A percentile compares a stretch with the other conserved stretches of the same genome.
Conservation (phyloP, 2,888 invertebrate genomes). For the Drosophila anomalipes region DNA sequence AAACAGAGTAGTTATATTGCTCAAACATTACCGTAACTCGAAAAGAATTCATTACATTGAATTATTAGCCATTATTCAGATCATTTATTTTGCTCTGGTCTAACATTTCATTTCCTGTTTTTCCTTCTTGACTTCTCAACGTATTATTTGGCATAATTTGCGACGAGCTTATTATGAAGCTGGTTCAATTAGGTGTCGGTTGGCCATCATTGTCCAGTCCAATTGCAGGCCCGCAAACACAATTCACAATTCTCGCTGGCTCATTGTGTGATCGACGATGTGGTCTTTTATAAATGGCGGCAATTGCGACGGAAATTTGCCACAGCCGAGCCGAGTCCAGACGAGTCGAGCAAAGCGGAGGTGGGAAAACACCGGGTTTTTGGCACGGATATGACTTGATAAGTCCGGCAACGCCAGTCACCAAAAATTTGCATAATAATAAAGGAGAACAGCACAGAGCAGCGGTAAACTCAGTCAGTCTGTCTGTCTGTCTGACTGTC, state of each 20-base stretch:
- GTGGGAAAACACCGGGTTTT: constrained; percentile 52
- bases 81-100: background rate
- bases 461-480: background rate
- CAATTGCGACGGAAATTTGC: constrained; percentile 77
- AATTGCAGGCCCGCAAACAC: constrained; percentile 56
- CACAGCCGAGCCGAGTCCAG: constrained; percentile 2
- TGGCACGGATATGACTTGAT: constrained; percentile 81
- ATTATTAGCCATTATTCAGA: background rate
- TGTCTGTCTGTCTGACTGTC: background rate
- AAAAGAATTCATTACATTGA: background rate
- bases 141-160: constrained; percentile 24
- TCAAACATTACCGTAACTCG: background rate
- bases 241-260: constrained; percentile 29
- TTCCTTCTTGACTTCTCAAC: background rate
- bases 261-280: constrained; percentile 58
- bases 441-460: constrained; percentile 29
- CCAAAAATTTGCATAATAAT: constrained; percentile 77
- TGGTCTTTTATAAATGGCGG: constrained; percentile 71
- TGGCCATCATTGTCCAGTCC: constrained; percentile 41
- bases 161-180: constrained; percentile 42
- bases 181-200: constrained; percentile 57
- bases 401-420: constrained; percentile 48
- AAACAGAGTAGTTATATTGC: background rate
- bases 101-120: background rate
- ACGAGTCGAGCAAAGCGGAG: too few species aligned